A percentile compares a stretch with the other conserved stretches of the same genome.
Conservation (phyloP, 2,888 invertebrate species). For the Lycia hirtaria region DNA sequence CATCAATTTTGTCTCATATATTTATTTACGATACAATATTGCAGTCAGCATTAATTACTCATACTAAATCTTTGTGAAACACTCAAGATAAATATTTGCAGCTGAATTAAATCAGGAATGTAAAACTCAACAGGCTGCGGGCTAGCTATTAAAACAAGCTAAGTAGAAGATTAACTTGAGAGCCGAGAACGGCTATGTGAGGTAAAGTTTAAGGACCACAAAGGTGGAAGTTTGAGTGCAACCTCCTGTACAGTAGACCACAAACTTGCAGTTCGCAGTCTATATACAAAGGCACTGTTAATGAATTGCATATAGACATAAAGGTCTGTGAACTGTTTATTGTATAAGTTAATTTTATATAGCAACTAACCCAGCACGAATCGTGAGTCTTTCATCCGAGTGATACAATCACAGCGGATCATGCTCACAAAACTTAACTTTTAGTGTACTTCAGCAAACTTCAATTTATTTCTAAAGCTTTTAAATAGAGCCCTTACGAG, state of each 20-base stretch:
- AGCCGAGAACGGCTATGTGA: constrained; percentile 55
- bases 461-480: not conserved
- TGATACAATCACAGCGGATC: not conserved
- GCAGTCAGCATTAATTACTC: constrained; percentile 2
- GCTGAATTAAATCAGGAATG: constrained; percentile 40
- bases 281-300: constrained; percentile 55
- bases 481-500: not conserved
- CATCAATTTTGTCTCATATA: constrained; percentile 7
- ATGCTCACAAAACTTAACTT: not conserved
- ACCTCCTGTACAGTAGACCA: constrained; percentile 56
- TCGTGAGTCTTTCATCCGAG: not conserved
- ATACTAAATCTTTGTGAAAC: constrained; percentile 16
- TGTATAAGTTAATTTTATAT: not conserved
- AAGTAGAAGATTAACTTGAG: constrained; percentile 60
- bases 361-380: not conserved
- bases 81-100: constrained; percentile 22
- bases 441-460: not conserved
- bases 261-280: constrained; percentile 52
- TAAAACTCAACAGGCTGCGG: constrained; percentile 54
- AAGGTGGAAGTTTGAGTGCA: constrained; percentile 65
- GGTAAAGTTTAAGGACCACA: constrained; percentile 65
- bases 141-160: constrained; percentile 54
- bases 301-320: constrained; percentile 54
- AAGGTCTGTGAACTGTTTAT: constrained; percentile 31
- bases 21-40: not conserved